These are phyloP conservation scores for Gallinago paraguaiae DNA, from an alignment of 2,113 vertebrate genomes.

Conservation along the genomic window DNA sequence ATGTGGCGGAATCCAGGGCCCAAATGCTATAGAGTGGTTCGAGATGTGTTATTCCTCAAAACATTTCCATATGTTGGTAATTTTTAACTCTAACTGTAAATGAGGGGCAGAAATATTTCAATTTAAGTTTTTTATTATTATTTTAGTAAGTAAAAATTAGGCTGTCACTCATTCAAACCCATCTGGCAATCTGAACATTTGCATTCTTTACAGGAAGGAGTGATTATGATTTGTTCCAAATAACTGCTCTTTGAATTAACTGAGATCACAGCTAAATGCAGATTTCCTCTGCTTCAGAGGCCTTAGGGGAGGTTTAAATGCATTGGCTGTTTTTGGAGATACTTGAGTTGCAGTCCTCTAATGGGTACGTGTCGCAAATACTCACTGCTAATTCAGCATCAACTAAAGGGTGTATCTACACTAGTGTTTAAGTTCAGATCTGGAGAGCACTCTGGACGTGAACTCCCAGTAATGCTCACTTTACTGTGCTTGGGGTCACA, in stretches of 20 bases:
- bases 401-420: neutral
- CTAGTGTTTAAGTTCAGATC: neutral
- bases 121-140: neutral
- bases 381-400: neutral
- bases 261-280: neutral
- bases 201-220: neutral
- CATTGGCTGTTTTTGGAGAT: neutral
- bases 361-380: neutral
- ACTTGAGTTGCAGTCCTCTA: neutral
- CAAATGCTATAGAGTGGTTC: neutral
- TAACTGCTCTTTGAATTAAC: conserved; percentile 37
- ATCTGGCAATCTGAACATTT: conserved; percentile 44
- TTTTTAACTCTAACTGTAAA: neutral
- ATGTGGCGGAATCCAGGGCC: neutral
- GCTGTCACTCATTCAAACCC: neutral
- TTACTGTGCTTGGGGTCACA: neutral
- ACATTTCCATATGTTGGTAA: neutral
- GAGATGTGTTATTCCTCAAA: neutral
- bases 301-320: neutral
- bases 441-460: neutral
- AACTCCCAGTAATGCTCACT: neutral
- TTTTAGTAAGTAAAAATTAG: conserved; percentile 39
- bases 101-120: conserved; percentile 6
- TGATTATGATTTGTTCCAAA: conserved; percentile 2
- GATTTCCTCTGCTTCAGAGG: neutral